Base-by-base conservation (phyloP, 2,888 invertebrate species). In the Leptodirus hochenwartii region DNA sequence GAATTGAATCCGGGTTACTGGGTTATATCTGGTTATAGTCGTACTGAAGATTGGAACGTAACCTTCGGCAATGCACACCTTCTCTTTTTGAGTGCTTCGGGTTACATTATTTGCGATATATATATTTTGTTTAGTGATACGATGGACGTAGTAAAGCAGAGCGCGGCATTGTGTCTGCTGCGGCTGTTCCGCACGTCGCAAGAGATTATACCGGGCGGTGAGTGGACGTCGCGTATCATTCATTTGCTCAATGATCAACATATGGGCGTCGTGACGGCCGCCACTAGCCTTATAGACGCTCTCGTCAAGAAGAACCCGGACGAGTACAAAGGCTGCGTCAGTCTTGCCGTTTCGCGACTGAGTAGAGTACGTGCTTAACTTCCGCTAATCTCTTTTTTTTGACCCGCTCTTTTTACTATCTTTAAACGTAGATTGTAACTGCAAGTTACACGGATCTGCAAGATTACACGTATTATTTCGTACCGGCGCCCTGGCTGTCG, bases 381-480 rank as follows among this genome's bases (percentile, higher is more conserved):
- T 25, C 8, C n/a, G n/a, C n/a, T n/a, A n/a, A n/a, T n/a, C n/a
- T n/a, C n/a, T n/a, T n/a, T n/a, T n/a, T n/a, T n/a, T n/a, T n/a
- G n/a, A n/a, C n/a, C n/a, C n/a, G n/a, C n/a, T n/a, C n/a, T n/a
- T n/a, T n/a, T n/a, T n/a, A n/a, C n/a, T n/a, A n/a, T n/a, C n/a
- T n/a, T n/a, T n/a, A n/a, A n/a, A n/a, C n/a, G n/a, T n/a, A 81
- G 74, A 98, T 98, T 62, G 95, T 99, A 5, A 96, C 96, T 31
- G 87, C 96, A 27, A 95, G 93, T 49, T 96, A 98, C 51, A 96
- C 95, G 42, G 98, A 98, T 61, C 69, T 98, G 40, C 96, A 98
- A 64, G 98, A 99, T 61, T 99, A 99, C 54, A 98, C 98, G 3
- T 99, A 99, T 58, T 99, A 98, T 56, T 99, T 99, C 66, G 96